These are phyloP conservation scores for Zosterops lateralis DNA, from an alignment of 2,113 vertebrate species.

Conservation along the genomic window DNA sequence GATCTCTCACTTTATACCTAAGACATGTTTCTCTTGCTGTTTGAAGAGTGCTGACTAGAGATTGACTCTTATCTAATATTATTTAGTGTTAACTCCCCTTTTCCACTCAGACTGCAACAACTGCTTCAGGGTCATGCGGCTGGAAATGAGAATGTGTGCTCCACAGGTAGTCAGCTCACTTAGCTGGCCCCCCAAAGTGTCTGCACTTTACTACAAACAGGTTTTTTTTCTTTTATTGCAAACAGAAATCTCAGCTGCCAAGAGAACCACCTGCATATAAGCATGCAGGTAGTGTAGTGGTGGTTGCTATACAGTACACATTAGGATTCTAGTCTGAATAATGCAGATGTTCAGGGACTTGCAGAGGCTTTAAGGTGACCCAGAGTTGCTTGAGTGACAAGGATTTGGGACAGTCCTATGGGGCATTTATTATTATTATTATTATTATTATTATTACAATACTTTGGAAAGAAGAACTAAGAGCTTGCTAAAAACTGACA, in stretches of 20 bases:
- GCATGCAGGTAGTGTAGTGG: not conserved
- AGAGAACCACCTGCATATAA: constrained; percentile 19
- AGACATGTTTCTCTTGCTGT: constrained; percentile 22
- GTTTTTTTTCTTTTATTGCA: constrained; percentile 1
- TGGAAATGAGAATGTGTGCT: constrained; percentile 2
- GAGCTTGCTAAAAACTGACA: not conserved
- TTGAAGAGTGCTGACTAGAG: constrained; percentile 32
- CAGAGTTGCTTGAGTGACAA: constrained; percentile 29
- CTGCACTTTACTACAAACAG: not conserved
- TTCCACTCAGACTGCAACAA: not conserved
- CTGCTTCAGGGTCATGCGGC: not conserved
- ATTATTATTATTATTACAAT: not conserved
- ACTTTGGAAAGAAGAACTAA: constrained; percentile 5
- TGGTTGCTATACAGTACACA: not conserved
- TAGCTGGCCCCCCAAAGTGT: not conserved
- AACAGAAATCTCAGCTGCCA: constrained; percentile 26
- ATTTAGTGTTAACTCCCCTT: constrained; percentile 29
- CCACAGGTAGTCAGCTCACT: not conserved
- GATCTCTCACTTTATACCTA: constrained; percentile 21
- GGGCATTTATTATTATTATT: not conserved
- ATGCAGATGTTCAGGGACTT: constrained; percentile 49
- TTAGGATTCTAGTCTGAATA: constrained; percentile 61
- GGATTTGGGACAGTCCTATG: constrained; percentile 1
- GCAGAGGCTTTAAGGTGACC: constrained; percentile 47
- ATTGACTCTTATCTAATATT: constrained; percentile 23